Conservation (phyloP, 2,888 invertebrate species). For the Meandrusa payeni region DNA sequence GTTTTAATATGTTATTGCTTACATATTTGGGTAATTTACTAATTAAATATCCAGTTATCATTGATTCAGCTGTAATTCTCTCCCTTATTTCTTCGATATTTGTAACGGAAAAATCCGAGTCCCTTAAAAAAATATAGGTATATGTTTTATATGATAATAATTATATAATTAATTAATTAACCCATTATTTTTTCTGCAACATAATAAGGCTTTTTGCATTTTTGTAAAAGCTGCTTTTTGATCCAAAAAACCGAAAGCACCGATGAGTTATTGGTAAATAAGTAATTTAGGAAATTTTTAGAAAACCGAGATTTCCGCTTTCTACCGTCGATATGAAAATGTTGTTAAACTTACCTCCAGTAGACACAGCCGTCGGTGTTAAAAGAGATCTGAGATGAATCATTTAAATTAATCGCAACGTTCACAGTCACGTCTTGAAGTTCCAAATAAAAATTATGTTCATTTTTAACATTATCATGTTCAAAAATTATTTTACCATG, state of each 20-base stretch:
- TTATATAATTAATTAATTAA: too few relatives aligned
- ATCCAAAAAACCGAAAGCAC: too few relatives aligned
- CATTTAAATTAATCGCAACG: slow-evolving; percentile 32
- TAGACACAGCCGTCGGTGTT: slow-evolving; percentile 23
- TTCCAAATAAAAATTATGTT: slow-evolving; percentile 42
- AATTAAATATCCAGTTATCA: slow-evolving; percentile 31
- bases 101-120: slow-evolving; percentile 31
- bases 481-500: slow-evolving; percentile 30
- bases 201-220: too few relatives aligned
- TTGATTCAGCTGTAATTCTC: slow-evolving; percentile 27
- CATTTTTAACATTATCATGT: slow-evolving; percentile 23
- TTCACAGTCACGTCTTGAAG: slow-evolving; percentile 43
- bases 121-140: slow-evolving; percentile 29
- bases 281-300: too few relatives aligned
- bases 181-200: too few relatives aligned
- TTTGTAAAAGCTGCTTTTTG: too few relatives aligned
- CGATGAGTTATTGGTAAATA: too few relatives aligned
- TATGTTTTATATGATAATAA: too few relatives aligned
- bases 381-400: slow-evolving; percentile 24
- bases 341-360: slow-evolving; percentile 45
- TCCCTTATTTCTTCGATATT: slow-evolving; percentile 23
- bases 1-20: slow-evolving; percentile 25
- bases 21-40: slow-evolving; percentile 41
- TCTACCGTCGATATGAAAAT: too few relatives aligned
- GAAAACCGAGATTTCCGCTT: too few relatives aligned